phyloP scores from a whole-genome alignment of 2,888 invertebrate genomes.

The Trileptium ribeirensis region DNA sequence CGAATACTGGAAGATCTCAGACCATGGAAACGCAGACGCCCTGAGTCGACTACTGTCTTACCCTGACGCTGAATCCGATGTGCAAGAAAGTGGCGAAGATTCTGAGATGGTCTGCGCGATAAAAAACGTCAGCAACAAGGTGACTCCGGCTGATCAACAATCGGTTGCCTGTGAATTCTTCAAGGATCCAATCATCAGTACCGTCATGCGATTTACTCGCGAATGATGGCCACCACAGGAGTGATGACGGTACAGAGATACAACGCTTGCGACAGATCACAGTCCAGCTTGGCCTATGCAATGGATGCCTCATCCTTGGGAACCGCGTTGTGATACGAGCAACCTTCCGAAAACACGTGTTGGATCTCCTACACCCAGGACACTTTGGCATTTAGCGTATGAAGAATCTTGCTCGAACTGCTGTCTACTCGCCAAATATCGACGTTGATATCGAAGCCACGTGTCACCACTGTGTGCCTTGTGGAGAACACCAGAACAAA shows the following conservation, averaged over 20 bases:
- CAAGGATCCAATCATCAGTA: neutral
- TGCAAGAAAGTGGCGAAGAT: neutral
- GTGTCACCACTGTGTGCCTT: neutral
- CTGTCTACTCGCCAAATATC: constrained; percentile 7
- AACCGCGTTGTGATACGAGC: too few species aligned
- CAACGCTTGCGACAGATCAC: neutral
- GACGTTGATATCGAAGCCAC: constrained; percentile 14
- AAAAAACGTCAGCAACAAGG: neutral
- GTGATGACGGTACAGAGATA: neutral
- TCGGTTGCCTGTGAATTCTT: neutral
- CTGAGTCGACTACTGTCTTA: neutral
- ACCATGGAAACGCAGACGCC: neutral
- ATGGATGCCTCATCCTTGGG: too few species aligned
- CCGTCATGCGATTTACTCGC: neutral
- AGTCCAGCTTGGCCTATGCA: too few species aligned
- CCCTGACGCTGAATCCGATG: neutral
- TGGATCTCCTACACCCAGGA: constrained; percentile 20
- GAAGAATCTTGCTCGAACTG: neutral
- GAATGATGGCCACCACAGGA: neutral
- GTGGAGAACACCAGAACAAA: constrained; percentile 15
- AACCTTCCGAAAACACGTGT: too few species aligned
- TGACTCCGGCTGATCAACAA: neutral
- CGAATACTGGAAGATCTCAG: neutral
- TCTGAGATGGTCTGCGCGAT: neutral
- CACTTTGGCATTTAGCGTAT: constrained; percentile 28